A percentile compares a stretch with the other conserved stretches of the same genome.
Conservation (phyloP, 2,888 invertebrate genomes). For the Clanis bilineata region DNA sequence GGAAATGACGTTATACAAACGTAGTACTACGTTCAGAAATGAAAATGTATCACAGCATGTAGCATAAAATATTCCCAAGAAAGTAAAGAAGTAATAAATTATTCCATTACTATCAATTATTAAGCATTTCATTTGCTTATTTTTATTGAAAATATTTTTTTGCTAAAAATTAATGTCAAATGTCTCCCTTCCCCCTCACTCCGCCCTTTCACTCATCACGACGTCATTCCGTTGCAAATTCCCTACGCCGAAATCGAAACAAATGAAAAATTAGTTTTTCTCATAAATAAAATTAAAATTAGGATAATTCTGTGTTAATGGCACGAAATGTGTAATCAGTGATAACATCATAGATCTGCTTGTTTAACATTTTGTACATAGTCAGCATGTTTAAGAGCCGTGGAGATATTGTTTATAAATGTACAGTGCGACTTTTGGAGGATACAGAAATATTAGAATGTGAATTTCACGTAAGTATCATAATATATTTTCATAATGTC, state of each 20-base stretch:
- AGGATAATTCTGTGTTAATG: conserved; percentile 29
- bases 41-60: too few species aligned
- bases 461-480: conserved; percentile 88
- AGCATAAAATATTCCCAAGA: too few species aligned
- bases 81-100: too few species aligned
- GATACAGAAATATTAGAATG: conserved; percentile 96
- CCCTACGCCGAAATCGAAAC: conserved; percentile 41
- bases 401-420: conserved; percentile 92
- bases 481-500: background rate
- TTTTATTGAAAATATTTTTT: too few species aligned
- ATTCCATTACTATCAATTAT: too few species aligned
- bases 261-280: conserved; percentile 42
- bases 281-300: conserved; percentile 33
- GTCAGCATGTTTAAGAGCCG: conserved; percentile 84
- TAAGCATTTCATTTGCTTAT: too few species aligned
- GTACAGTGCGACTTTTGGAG: conserved; percentile 93
- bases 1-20: conserved; percentile 22
- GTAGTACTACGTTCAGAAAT: conserved; percentile 36
- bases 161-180: background rate
- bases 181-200: background rate
- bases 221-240: background rate
- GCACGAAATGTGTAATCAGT: conserved; percentile 36
- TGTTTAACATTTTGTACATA: conserved; percentile 23
- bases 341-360: conserved; percentile 26
- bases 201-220: background rate